Conservation (phyloP, 2,888 invertebrate species). For the Lasioglossum malachurum region DNA sequence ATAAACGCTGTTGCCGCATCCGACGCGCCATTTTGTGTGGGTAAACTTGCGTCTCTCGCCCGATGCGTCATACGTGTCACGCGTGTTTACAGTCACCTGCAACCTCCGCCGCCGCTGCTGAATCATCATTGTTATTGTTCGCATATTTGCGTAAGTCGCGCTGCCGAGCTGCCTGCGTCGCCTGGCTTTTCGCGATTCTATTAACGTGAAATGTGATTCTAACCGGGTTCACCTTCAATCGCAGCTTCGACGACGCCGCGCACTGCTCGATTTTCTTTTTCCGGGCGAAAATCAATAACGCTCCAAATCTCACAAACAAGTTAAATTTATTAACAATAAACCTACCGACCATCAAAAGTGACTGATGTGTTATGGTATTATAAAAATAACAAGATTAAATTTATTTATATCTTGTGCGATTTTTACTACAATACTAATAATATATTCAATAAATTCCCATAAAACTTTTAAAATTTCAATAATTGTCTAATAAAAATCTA, state of each 20-base stretch:
- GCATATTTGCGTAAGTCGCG: conserved; percentile 33
- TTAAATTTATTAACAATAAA: too few species aligned
- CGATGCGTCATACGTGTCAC: conserved; percentile 3
- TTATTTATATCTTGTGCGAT: too few species aligned
- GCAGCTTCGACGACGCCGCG: not conserved
- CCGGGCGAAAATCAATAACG: too few species aligned
- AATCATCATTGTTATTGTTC: conserved; percentile 47
- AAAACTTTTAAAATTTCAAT: too few species aligned
- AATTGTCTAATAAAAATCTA: too few species aligned
- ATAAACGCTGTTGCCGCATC: conserved; percentile 2
- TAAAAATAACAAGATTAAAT: too few species aligned
- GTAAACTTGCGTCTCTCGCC: conserved; percentile 27
- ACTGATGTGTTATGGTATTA: too few species aligned
- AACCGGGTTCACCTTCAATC: not conserved
- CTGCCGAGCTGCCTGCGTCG: not conserved
- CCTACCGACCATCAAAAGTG: too few species aligned
- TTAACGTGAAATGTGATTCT: conserved; percentile 38
- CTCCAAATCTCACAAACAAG: too few species aligned
- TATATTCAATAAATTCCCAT: too few species aligned
- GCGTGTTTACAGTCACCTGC: conserved; percentile 33
- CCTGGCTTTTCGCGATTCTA: conserved; percentile 11
- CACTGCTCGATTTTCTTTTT: not conserved
- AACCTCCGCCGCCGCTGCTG: not conserved
- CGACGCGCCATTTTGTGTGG: conserved; percentile 4
- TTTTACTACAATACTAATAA: too few species aligned